These are phyloP conservation scores for Paragorgia papillata DNA, from an alignment of 92 coral and sea anemone genomes.

Conservation along the genomic window DNA sequence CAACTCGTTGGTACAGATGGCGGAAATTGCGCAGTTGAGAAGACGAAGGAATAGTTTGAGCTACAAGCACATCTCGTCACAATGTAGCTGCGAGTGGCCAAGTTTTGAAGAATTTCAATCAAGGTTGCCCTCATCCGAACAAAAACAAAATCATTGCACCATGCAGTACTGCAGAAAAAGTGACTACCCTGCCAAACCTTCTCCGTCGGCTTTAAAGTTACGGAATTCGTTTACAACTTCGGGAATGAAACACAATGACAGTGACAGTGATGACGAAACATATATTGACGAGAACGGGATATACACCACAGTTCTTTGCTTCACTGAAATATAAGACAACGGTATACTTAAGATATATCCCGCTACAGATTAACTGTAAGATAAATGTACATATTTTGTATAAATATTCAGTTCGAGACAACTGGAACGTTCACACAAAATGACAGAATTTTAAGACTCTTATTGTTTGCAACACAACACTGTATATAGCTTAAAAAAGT, in stretches of 20 bases:
- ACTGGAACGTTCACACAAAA: no score
- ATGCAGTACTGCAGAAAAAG: not conserved
- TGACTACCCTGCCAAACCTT: not conserved
- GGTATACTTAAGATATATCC: not conserved
- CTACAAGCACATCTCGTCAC: not conserved
- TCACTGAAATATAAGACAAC: conserved; percentile 15
- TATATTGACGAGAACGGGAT: conserved; percentile 40
- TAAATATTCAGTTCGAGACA: no score
- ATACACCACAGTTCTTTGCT: conserved; percentile 41
- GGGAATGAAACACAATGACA: not conserved
- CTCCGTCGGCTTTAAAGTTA: not conserved
- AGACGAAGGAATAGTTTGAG: conserved; percentile 1
- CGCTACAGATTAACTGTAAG: not conserved
- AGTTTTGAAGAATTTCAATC: conserved; percentile 5
- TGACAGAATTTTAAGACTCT: no score
- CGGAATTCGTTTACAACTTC: not conserved
- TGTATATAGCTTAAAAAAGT: no score
- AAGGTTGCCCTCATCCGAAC: not conserved
- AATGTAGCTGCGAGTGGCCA: not conserved
- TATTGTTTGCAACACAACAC: no score
- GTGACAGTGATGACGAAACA: conserved; percentile 28
- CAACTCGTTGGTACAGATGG: conserved; percentile 12
- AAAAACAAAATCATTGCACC: not conserved
- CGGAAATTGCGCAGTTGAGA: conserved; percentile 21
- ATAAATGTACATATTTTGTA: no score